These are phyloP conservation scores for Siniperca chuatsi DNA, from an alignment of 2,113 vertebrate genomes.

Conservation along the genomic window DNA sequence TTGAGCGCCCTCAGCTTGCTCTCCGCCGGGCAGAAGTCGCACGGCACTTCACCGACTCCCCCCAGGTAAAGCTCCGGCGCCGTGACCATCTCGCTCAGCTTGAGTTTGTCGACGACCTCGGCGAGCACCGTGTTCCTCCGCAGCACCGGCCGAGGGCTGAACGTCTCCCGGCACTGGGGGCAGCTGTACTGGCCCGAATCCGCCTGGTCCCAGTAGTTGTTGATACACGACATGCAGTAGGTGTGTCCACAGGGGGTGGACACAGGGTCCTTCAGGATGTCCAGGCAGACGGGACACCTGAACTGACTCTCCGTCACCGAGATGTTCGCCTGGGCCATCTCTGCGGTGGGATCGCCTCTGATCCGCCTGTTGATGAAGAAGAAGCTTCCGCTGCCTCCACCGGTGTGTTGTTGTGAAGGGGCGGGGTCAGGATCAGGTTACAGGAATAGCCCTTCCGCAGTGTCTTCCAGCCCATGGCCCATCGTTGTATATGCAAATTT, in stretches of 20 bases:
- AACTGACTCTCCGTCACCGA: conserved; percentile 82
- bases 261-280: conserved; percentile 79
- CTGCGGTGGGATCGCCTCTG: neutral
- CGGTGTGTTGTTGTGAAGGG: conserved; percentile 29
- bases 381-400: neutral
- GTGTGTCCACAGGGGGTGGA: conserved; percentile 84
- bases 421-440: neutral
- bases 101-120: conserved; percentile 77
- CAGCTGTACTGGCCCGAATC: conserved; percentile 66
- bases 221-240: conserved; percentile 82
- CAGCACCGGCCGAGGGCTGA: conserved; percentile 80
- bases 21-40: conserved; percentile 90
- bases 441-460: conserved; percentile 46
- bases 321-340: conserved; percentile 80
- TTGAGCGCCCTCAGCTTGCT: conserved; percentile 89
- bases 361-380: neutral
- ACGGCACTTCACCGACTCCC: conserved; percentile 88
- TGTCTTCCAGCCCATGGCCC: conserved; percentile 29
- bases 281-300: conserved; percentile 81
- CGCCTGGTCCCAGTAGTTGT: conserved; percentile 79
- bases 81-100: conserved; percentile 45
- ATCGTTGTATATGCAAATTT: too few species aligned
- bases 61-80: conserved; percentile 66
- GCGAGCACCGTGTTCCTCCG: conserved; percentile 81
- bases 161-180: conserved; percentile 79